A percentile compares a stretch with the other conserved stretches of the same genome.
Conservation (phyloP, 1,140 invertebrate species). For the Bemisia tabaci region DNA sequence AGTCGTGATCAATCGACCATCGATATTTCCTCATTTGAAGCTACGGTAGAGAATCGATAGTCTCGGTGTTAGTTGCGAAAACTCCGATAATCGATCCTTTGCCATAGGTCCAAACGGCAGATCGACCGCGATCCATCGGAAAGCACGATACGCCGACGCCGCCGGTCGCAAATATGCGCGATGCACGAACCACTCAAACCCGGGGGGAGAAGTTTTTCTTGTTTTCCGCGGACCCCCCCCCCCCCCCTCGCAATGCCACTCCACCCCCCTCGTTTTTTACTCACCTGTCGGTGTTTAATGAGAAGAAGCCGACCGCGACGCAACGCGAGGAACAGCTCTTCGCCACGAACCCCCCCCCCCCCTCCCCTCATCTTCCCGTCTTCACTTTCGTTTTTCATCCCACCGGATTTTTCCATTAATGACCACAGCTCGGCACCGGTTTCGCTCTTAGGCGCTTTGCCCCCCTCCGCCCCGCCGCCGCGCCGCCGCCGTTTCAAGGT, state of each 20-base stretch:
- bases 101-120: no score
- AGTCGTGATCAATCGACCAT: no score
- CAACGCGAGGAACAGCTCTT: no score
- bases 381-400: neutral
- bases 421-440: neutral
- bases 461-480: no score
- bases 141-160: neutral
- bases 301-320: no score
- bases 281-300: neutral
- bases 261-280: neutral
- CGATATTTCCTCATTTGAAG: no score
- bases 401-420: neutral
- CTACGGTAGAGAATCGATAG: no score
- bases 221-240: neutral
- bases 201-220: neutral
- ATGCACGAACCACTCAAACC: neutral
- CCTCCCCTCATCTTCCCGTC: neutral
- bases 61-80: no score
- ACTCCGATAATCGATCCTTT: no score
- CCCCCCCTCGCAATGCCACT: neutral
- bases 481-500: no score
- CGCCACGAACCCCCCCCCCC: no score
- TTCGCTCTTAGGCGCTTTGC: neutral
- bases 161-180: neutral
- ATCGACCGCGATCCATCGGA: no score